Evolutionary conservation across 2,888 invertebrate species (phyloP).

Genomic region (Cephus spinipes): DNA sequence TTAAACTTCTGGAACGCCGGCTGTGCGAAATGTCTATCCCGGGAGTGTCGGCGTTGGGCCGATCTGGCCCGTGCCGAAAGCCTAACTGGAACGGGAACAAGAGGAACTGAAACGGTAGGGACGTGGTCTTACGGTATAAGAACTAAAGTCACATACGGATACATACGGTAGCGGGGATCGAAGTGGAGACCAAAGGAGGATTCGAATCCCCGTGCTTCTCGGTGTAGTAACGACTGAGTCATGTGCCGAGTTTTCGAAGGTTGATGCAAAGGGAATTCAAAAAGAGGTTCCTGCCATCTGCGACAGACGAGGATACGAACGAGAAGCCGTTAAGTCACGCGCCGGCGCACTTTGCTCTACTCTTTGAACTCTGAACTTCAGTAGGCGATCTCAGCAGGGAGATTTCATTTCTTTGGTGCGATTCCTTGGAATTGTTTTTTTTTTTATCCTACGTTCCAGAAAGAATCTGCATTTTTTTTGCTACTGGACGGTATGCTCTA

Average conservation of each 20-base stretch:
- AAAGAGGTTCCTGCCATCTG: conserved; percentile 8
- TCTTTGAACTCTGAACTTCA: conserved; percentile 20
- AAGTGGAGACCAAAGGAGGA: too few species aligned
- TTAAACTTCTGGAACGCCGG: conserved; percentile 63
- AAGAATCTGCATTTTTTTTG: too few species aligned
- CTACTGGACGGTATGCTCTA: too few species aligned
- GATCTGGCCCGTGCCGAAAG: conserved; percentile 38
- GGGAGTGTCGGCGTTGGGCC: conserved; percentile 26
- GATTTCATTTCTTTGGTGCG: background rate
- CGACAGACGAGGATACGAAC: background rate
- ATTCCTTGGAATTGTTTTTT: background rate
- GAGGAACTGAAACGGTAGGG: too few species aligned
- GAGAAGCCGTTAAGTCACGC: conserved; percentile 1
- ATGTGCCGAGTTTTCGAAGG: conserved; percentile 39
- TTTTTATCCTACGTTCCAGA: too few species aligned
- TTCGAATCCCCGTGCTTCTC: background rate
- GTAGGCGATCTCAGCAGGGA: background rate
- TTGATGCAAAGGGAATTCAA: conserved; percentile 8
- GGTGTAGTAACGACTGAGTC: conserved; percentile 49
- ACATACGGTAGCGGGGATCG: too few species aligned
- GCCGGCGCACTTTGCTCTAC: background rate
- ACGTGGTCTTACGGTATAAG: background rate
- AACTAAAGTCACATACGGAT: background rate
- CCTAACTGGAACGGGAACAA: conserved; percentile 17
- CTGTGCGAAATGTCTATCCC: conserved; percentile 61